Base-by-base conservation (phyloP, 2,113 vertebrate species). In the Oreochromis niloticus region DNA sequence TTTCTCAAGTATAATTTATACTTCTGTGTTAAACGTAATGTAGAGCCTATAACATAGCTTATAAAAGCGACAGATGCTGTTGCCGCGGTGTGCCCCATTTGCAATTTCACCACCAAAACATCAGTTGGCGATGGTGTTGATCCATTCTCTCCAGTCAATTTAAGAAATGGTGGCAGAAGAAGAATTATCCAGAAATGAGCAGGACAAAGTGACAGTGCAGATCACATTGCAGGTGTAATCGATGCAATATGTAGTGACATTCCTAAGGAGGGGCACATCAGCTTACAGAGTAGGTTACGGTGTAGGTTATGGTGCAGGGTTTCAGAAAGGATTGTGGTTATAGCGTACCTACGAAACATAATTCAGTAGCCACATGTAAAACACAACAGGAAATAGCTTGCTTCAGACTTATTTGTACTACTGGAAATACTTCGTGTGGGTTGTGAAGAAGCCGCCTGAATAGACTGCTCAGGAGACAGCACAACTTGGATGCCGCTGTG, bases 241-340 rank as follows among this genome's bases (percentile, higher is more conserved):
- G 0, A 43, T 43, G 13, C 66, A 24, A 46, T 6, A 27, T 27
- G 3, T 46, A 27, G 22, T 1, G 3, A 43, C 5, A 17, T 27
- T 73, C 39, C 7, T 43, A 12, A 24, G 66, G 36, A 27, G 7
- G 12, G 11, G 6, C 34, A 13, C 19, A 39, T n/a, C 19, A 13
- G 34, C 17, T 22, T 39, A 39, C 34, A 36, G 32, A n/a, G 32
- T 39, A 66, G 61, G 61, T 66, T 66, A 66, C 0, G 2, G 10
- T 66, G 34, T 68, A 41, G 34, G 63, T 41, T 41, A 41, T 68
- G 4, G 0, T 66, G 39, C 13, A 73, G 8, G 68, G 13, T 73
- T 46, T 73, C 5, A 27, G 68, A 73, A 68, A 22, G 63, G 19
- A 13, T 68, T 68, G 13, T 68, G 63, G 63, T 68, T 68, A 68